Base-by-base conservation (phyloP, 92 coral and sea anemone species). In the Siderastrea siderea region DNA sequence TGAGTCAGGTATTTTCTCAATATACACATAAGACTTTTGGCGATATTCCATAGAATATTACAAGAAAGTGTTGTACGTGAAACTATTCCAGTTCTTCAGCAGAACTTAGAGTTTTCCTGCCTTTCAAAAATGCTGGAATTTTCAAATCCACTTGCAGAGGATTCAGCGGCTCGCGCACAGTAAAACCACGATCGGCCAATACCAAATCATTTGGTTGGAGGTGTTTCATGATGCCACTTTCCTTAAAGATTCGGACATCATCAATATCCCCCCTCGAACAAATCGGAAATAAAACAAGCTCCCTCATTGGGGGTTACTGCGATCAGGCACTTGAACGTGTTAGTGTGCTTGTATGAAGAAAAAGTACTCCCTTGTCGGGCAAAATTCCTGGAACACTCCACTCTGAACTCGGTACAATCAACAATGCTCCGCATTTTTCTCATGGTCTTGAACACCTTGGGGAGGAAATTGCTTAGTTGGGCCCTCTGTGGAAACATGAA, bases 381-480 rank as follows among this genome's bases (percentile, higher is more conserved):
- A 77, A 90, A 90, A 84, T 90, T 90, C 64, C 90, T 75, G 14
- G 93, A 90, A 46, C 83, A 78, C 83, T 91, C 81, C 53, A 77
- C 80, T 77, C 82, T 67, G 71, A 91, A 91, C 82, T 91, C 94
- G 8, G 94, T 91, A 71, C 94, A 87, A 66, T 91, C 89, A n/a
- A 91, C 85, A 71, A 84, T 86, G 88, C 94, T 86, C n/a, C 88
- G 82, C 44, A 91, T 74, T 46, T 91, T 91, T 52, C 60, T 81
- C 55, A 91, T 75, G 69, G 94, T 86, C 80, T 91, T 91, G 81
- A 91, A 91, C 16, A 91, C 91, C 75, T 77, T 91, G 38, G 94
- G 91, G 17, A 86, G 75, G 63, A 86, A 91, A 45, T 63, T 63
- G 19, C 82, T 70, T 66, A 82, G 73, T 7, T 64, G 77, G 49